Percentiles rank a stretch among this genome's conserved stretches.
phyloP scores from a whole-genome alignment of 1,140 invertebrate species.

The Lepidurus apus region DNA sequence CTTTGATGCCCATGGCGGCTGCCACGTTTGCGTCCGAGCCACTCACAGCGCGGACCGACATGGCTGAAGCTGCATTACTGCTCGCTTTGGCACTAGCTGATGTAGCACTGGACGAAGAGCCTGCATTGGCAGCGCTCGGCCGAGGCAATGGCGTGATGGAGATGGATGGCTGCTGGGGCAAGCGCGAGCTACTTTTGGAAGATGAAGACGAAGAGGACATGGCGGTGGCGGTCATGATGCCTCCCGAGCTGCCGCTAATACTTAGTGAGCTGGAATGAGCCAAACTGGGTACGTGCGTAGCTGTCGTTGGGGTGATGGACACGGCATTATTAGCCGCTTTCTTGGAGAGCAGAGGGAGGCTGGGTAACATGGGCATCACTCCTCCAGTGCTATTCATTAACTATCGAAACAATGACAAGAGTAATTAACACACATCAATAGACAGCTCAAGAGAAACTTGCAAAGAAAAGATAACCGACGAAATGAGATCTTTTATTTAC shows the following conservation, averaged over 20 bases:
- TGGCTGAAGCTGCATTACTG: constrained; percentile 26
- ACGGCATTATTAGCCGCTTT: neutral
- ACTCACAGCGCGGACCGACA: constrained; percentile 39
- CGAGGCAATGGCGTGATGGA: constrained; percentile 82
- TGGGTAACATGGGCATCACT: constrained; percentile 14
- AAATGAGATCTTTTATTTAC: neutral
- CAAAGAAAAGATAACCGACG: too few species aligned
- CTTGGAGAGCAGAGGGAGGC: neutral
- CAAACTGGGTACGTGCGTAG: neutral
- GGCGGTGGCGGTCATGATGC: neutral
- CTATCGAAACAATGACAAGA: neutral
- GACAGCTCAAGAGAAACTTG: neutral
- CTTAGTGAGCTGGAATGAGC: neutral
- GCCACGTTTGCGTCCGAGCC: constrained; percentile 45
- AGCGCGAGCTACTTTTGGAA: neutral
- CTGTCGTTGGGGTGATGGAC: neutral
- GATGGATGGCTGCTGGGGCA: constrained; percentile 69
- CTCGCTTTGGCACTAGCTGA: neutral
- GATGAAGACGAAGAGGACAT: neutral
- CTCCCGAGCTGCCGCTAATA: neutral
- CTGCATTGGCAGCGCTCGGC: constrained; percentile 48
- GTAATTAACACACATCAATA: neutral
- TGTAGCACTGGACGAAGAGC: constrained; percentile 22
- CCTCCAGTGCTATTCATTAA: constrained; percentile 4
- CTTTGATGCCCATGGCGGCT: constrained; percentile 35